A percentile compares a stretch with the other conserved stretches of the same genome.
phyloP scores from a whole-genome alignment of 2,113 vertebrate genomes.

The Pygoscelis antarcticus region DNA sequence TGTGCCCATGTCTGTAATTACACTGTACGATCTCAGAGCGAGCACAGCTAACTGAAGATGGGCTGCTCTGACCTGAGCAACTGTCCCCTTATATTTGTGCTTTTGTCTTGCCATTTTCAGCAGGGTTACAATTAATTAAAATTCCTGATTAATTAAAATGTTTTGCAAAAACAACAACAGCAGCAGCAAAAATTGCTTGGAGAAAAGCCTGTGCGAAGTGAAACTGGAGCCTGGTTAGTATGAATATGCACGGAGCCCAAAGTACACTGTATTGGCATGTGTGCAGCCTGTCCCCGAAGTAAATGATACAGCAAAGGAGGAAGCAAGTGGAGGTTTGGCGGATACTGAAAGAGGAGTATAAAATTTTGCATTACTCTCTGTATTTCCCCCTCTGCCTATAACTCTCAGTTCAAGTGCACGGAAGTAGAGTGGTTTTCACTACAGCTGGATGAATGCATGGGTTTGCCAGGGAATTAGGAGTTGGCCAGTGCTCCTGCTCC shows the following conservation, averaged over 20 bases:
- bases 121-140: constrained; percentile 46
- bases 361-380: neutral
- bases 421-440: neutral
- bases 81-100: neutral
- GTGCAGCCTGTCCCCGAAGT: neutral
- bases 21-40: neutral
- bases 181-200: neutral
- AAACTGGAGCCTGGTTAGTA: neutral
- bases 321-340: neutral
- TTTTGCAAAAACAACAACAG: neutral
- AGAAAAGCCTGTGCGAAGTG: neutral
- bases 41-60: neutral
- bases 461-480: neutral
- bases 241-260: neutral
- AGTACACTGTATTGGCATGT: neutral
- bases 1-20: neutral
- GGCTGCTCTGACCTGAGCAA: constrained; percentile 1
- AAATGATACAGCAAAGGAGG: neutral
- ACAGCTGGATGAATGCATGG: neutral
- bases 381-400: neutral
- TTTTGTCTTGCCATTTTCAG: neutral
- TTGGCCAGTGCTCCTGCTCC: neutral
- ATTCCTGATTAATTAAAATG: constrained; percentile 43
- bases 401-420: neutral
- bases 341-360: neutral